Evolutionary conservation across 35 echinoderm and acorn worm species (phyloP), one percentile per base, ranked within the genome.

Genomic region (Lytechinus pictus): DNA sequence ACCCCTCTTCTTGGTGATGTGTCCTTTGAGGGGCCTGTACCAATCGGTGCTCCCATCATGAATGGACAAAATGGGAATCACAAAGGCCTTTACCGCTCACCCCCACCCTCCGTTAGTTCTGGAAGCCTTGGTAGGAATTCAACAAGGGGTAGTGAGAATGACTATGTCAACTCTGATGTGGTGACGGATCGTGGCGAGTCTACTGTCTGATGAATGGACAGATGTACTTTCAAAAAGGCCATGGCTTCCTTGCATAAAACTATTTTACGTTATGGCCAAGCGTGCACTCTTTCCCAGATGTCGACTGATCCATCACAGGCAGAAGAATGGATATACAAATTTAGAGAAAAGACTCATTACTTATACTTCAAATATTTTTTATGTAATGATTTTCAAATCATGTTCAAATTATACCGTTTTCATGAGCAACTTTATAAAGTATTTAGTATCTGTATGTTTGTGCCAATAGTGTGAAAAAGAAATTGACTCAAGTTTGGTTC

Each of bases 141-240:
- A 28, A 90, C 28, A 4, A 54, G 28, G 88, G 54, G 53, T 3
- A 56, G 58, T n/a, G 97, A 98, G 12, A 96, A 97, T 90, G 96
- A 97, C 52, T 98, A 97, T 89, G 86, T 98, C 10, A 98, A 98
- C 54, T 94, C 92, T 27, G 95, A 97, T 27, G 87, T 97, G 14
- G 95, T 95, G 2, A 91, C 87, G 13, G 91, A 92, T n/a, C 55
- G 66, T 27, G 96, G 97, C 19, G 97, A 97, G 79, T 97, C 97
- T 3, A 96, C 97, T 6, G 97, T 97, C 8, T 97, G 90, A 96
- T 33, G 28, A 44, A 5, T n/a, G 16, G 66, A 79, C 4, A 4
- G 66, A 79, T 7, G n/a, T 16, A 79, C 66, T 79, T 79, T 79
- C 19, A 79, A 71, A 44, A 71, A 16, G 61, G 21, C 21, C 66